Conservation (phyloP, 2,113 vertebrate species). For the Leucosticte australis region DNA sequence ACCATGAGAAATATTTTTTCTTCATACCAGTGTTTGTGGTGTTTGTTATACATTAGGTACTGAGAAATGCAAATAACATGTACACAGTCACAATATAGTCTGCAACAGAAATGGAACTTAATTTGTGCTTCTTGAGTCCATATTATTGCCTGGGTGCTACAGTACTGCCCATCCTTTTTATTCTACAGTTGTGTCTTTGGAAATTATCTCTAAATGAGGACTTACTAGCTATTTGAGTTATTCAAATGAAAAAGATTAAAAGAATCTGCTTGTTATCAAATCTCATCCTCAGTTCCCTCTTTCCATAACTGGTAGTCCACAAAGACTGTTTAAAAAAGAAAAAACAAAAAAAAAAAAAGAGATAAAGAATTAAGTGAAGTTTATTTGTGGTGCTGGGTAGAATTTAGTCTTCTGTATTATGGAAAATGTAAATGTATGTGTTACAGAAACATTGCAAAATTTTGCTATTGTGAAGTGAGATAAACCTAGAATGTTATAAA, state of each 20-base stretch:
- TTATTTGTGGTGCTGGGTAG: background rate
- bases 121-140: background rate
- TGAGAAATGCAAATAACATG: background rate
- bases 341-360: no score
- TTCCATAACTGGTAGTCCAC: background rate
- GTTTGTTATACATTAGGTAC: background rate
- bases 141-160: background rate
- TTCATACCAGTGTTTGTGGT: background rate
- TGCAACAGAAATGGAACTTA: background rate
- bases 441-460: background rate
- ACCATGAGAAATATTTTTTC: background rate
- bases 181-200: background rate
- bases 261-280: background rate
- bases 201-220: background rate
- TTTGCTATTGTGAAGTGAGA: background rate
- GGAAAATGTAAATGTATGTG: background rate
- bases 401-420: background rate
- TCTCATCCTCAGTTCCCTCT: background rate
- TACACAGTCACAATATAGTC: background rate
- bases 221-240: background rate
- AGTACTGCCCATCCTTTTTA: background rate
- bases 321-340: background rate
- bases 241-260: background rate
- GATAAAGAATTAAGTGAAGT: background rate
- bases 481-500: background rate